Evolutionary conservation across 2,113 vertebrate species (phyloP).

Genomic region (Elanus axillaris): DNA sequence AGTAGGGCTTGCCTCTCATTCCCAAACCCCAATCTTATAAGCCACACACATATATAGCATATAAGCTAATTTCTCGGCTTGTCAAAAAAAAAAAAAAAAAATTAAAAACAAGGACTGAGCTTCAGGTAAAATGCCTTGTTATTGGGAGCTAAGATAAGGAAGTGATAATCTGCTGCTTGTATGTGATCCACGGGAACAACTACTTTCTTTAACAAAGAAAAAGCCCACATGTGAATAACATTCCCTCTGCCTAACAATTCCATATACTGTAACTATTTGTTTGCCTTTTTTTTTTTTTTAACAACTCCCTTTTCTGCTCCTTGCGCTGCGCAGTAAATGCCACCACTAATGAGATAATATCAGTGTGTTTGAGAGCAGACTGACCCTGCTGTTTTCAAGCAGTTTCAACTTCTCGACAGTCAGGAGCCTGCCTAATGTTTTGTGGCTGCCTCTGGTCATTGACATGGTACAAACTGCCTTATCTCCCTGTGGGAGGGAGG

Average conservation of each 20-base stretch:
- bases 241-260: neutral
- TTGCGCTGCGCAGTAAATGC: constrained; percentile 50
- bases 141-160: neutral
- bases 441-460: constrained; percentile 69
- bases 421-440: constrained; percentile 73
- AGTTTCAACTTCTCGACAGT: constrained; percentile 63
- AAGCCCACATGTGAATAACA: neutral
- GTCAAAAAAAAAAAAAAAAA: neutral
- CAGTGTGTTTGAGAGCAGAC: constrained; percentile 56
- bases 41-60: no score
- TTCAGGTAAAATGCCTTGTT: neutral
- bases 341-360: constrained; percentile 72
- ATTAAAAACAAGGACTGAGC: neutral
- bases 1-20: neutral
- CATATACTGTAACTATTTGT: neutral
- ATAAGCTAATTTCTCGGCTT: neutral
- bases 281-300: neutral
- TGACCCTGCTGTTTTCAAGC: constrained; percentile 63
- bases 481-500: constrained; percentile 60
- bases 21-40: neutral
- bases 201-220: neutral
- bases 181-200: neutral
- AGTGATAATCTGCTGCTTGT: neutral
- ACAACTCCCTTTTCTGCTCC: constrained; percentile 20
- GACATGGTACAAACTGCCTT: constrained; percentile 70